Conservation (phyloP, 2,888 invertebrate species). For the Ceriagrion tenellum region DNA sequence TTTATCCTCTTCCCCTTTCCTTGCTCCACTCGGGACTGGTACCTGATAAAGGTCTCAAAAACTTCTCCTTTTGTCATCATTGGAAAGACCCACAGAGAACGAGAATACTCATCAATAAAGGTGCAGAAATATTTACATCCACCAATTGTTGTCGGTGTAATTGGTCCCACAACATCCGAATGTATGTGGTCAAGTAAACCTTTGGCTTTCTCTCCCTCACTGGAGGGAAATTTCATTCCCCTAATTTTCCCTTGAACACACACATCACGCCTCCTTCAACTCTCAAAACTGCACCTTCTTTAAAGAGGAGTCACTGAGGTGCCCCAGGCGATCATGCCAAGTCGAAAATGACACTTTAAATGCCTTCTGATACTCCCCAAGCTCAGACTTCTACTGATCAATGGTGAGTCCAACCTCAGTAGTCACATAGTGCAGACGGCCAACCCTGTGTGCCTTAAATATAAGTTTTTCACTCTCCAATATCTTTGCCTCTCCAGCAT, state of each 20-base stretch:
- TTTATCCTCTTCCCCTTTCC: neutral
- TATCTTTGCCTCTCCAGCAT: too few relatives aligned
- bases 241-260: neutral
- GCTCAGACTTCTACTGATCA: too few relatives aligned
- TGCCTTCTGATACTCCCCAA: neutral
- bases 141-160: neutral
- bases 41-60: neutral
- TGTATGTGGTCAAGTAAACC: neutral
- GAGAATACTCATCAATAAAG: neutral
- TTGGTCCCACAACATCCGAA: neutral
- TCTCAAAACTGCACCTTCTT: neutral
- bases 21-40: neutral
- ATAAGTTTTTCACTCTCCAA: too few relatives aligned
- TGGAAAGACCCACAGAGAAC: neutral
- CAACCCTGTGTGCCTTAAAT: too few relatives aligned
- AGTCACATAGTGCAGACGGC: too few relatives aligned
- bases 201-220: neutral
- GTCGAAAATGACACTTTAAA: neutral
- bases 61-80: neutral
- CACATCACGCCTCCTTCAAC: neutral
- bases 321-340: too few relatives aligned
- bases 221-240: neutral
- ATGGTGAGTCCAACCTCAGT: too few relatives aligned
- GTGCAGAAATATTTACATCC: neutral
- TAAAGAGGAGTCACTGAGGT: too few relatives aligned